Evolutionary conservation across 2,888 invertebrate genomes (phyloP).

Genomic region (Deroplatys truncata): DNA sequence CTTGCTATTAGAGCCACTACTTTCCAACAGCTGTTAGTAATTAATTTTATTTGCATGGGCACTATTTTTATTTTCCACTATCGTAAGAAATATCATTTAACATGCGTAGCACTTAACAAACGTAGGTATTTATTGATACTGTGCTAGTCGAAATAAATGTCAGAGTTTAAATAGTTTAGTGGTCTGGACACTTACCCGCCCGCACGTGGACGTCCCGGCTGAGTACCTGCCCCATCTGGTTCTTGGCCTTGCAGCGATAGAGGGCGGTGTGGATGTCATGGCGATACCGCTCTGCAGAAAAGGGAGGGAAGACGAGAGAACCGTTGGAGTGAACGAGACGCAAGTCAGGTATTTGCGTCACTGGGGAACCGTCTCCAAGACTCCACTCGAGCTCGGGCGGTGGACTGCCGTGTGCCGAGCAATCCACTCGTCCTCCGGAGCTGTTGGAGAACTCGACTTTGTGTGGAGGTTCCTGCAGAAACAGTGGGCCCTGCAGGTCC

Average conservation of each 20-base stretch:
- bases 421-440: conserved; percentile 66
- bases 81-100: no score
- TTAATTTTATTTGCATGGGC: no score
- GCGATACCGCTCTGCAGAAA: conserved; percentile 73
- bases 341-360: conserved; percentile 58
- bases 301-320: conserved; percentile 80
- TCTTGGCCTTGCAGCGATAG: conserved; percentile 69
- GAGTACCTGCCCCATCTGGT: conserved; percentile 70
- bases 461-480: conserved; percentile 66
- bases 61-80: no score
- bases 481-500: conserved; percentile 66
- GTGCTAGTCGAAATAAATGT: no score
- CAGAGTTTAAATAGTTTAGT: neutral
- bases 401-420: conserved; percentile 64
- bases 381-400: conserved; percentile 75
- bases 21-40: no score
- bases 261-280: conserved; percentile 80
- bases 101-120: no score
- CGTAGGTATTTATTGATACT: no score
- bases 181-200: conserved; percentile 64
- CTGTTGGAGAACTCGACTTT: conserved; percentile 74
- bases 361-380: conserved; percentile 65
- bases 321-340: conserved; percentile 76
- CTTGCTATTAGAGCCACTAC: no score
- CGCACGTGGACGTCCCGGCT: conserved; percentile 84